phyloP scores from a whole-genome alignment of 2,113 vertebrate genomes.

The Anser brachyrhynchus region DNA sequence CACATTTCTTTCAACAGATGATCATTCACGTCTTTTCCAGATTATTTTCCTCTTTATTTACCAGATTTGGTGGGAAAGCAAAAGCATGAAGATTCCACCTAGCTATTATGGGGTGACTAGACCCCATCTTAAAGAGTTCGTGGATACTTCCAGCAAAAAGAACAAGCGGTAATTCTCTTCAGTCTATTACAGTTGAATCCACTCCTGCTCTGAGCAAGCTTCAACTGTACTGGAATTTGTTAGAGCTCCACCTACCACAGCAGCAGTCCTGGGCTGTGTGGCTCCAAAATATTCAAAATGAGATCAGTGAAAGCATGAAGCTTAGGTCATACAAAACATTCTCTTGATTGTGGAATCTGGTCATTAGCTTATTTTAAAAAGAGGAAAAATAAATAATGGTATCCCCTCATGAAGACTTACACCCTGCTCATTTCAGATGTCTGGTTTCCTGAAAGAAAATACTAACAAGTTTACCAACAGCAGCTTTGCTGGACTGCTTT shows the following conservation, averaged over 20 bases:
- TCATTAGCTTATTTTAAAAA: not conserved
- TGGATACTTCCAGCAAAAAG: not conserved
- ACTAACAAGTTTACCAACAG: not conserved
- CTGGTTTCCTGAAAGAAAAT: not conserved
- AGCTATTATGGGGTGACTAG: not conserved
- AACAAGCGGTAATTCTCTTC: not conserved
- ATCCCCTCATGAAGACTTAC: not conserved
- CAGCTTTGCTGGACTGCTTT: not conserved
- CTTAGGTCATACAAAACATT: not conserved
- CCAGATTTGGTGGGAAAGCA: not conserved
- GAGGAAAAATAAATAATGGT: not conserved
- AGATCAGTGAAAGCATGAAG: not conserved
- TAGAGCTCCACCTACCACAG: not conserved
- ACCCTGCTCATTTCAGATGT: not conserved
- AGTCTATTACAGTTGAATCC: not conserved
- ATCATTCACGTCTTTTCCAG: not conserved
- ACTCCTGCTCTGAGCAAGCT: not conserved
- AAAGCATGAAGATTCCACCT: not conserved
- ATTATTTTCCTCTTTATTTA: not conserved
- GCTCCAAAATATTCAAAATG: not conserved
- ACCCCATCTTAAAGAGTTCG: not conserved
- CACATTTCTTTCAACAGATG: fast-evolving
- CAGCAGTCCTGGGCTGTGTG: not conserved
- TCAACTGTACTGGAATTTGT: not conserved
- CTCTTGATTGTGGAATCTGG: not conserved